Conservation (phyloP, 2,113 vertebrate species). For the Thalassarche chlororhynchos region DNA sequence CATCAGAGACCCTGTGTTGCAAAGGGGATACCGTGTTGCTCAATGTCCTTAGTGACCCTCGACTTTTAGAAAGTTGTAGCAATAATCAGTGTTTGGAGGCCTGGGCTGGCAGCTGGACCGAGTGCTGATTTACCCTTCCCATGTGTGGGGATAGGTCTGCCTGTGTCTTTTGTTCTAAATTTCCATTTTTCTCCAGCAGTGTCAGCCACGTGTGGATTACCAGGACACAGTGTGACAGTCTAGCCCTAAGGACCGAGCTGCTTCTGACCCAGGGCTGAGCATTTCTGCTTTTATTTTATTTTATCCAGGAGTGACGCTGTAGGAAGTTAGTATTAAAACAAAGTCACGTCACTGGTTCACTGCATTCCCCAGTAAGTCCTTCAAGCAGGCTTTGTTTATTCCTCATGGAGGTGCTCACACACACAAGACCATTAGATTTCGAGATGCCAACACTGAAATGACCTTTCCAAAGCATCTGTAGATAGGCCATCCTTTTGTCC, state of each 20-base stretch:
- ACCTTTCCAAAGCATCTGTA: background rate
- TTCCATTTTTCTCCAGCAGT: background rate
- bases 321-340: background rate
- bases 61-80: background rate
- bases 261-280: background rate
- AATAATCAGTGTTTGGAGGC: background rate
- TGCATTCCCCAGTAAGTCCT: background rate
- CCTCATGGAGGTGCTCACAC: background rate
- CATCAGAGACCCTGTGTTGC: constrained; percentile 3
- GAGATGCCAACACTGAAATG: background rate
- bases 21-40: background rate
- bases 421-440: background rate
- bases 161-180: background rate
- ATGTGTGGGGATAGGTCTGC: background rate
- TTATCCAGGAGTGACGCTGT: background rate
- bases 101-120: background rate
- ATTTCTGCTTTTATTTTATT: background rate
- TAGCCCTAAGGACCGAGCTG: background rate
- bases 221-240: rapidly evolving
- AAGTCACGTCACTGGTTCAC: background rate
- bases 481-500: background rate
- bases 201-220: background rate
- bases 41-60: background rate
- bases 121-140: background rate
- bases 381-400: background rate